Percentiles rank a stretch among this genome's conserved stretches.
These are phyloP conservation scores for Manduca sexta DNA, from an alignment of 1,140 invertebrate genomes.

Conservation along the genomic window DNA sequence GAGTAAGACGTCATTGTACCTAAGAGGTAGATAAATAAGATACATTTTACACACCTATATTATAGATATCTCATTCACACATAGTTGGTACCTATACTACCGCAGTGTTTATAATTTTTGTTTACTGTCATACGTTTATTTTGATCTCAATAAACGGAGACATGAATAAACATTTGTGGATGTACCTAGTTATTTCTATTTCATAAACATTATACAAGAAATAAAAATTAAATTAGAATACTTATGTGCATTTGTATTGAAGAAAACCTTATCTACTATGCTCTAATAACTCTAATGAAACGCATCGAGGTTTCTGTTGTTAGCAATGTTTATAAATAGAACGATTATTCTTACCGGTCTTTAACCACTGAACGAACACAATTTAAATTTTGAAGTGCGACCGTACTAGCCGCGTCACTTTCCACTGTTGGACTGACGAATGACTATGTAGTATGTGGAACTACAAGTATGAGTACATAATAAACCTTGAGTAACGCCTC, in stretches of 20 bases:
- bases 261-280: slow-evolving; percentile 6
- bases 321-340: slow-evolving; percentile 11
- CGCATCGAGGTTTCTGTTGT: slow-evolving; percentile 4
- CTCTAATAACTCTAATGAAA: slow-evolving; percentile 9
- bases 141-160: too few relatives aligned
- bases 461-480: slow-evolving; percentile 3
- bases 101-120: too few relatives aligned
- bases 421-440: slow-evolving; percentile 14
- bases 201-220: too few relatives aligned
- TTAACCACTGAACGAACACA: neutral
- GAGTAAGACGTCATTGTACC: too few relatives aligned
- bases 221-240: too few relatives aligned
- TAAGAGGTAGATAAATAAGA: too few relatives aligned
- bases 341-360: slow-evolving; percentile 28
- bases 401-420: slow-evolving; percentile 15
- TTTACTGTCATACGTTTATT: too few relatives aligned
- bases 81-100: too few relatives aligned
- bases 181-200: too few relatives aligned
- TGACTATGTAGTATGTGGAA: slow-evolving; percentile 10
- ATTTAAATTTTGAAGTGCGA: slow-evolving; percentile 7
- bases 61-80: too few relatives aligned
- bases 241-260: too few relatives aligned
- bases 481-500: slow-evolving; percentile 12
- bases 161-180: too few relatives aligned
- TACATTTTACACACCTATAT: neutral